These are phyloP conservation scores for Omphaloscelis lunosa DNA, from an alignment of 2,888 invertebrate genomes.

Conservation along the genomic window DNA sequence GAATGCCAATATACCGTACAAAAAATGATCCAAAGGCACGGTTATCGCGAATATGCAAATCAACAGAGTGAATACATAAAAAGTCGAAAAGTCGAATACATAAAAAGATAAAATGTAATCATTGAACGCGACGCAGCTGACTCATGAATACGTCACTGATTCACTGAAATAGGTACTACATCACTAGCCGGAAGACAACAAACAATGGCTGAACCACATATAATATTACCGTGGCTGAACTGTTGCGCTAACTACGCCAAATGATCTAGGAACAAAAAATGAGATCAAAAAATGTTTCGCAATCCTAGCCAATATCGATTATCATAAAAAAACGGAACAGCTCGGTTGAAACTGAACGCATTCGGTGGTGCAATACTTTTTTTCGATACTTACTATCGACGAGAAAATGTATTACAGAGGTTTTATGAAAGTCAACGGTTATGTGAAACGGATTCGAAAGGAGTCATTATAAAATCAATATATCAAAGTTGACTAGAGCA, in stretches of 20 bases:
- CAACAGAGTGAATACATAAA: slow-evolving; percentile 41
- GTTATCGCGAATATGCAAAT: slow-evolving; percentile 55
- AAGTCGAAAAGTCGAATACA: slow-evolving; percentile 31
- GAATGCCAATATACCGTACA: slow-evolving; percentile 12
- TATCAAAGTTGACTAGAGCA: slow-evolving; percentile 22
- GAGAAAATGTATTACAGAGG: not conserved
- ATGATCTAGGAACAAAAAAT: slow-evolving; percentile 20
- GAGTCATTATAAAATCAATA: slow-evolving; percentile 27
- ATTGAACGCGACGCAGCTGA: slow-evolving; percentile 32
- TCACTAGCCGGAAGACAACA: slow-evolving; percentile 34
- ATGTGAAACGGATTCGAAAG: slow-evolving; percentile 19
- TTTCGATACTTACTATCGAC: not conserved
- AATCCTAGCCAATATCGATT: slow-evolving; percentile 5
- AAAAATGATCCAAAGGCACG: slow-evolving; percentile 23
- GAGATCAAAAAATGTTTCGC: slow-evolving; percentile 32
- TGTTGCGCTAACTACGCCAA: slow-evolving; percentile 5
- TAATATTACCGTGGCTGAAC: too few relatives aligned
- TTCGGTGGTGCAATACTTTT: slow-evolving; percentile 3
- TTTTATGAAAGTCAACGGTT: slow-evolving; percentile 2
- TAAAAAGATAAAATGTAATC: slow-evolving; percentile 56
- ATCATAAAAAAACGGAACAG: slow-evolving; percentile 27
- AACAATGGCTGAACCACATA: slow-evolving; percentile 44
- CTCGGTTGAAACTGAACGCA: slow-evolving; percentile 2
- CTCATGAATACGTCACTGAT: slow-evolving; percentile 52
- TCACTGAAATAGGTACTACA: slow-evolving; percentile 27